Evolutionary conservation across 2,113 vertebrate genomes (phyloP), one percentile per base, ranked within the genome.

Genomic region (Rhinogobius similis): DNA sequence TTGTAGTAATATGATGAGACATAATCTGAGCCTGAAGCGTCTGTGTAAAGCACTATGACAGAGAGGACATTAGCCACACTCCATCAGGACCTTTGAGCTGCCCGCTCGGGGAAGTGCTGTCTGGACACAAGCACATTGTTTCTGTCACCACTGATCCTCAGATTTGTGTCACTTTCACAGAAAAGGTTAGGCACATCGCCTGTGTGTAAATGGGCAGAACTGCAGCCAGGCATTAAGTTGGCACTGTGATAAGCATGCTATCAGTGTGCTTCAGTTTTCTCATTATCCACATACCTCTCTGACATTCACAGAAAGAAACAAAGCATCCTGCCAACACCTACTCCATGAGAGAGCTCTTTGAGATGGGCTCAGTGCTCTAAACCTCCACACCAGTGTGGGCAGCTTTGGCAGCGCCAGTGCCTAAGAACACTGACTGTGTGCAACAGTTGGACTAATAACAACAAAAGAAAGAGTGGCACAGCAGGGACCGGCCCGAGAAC

Each of bases 311-410:
- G 82, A 87, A 83, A 90, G 86, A 89, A 89, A 90, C 87, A 87
- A 91, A 88, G 89, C 79, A 85, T 76, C 83, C 84, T 88, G 86
- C 88, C 81, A 90, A 92, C 89, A 91, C 90, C 90, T 92, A 92
- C 90, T 90, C 87, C 81, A 82, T 72, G 87, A 85, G 88, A 84
- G 82, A 90, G 89, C 87, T 89, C 87, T 91, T 90, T 91, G 87
- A 88, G 84, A 85, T 88, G 86, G 81, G 88, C 86, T 90, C 85
- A 89, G 88, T 87, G 88, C 88, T 85, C 78, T 87, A 90, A 90
- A 88, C 89, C 87, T 91, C 90, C 88, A 90, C 88, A 88, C 87
- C 87, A 86, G 91, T 89, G 90, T 92, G 90, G 90, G 90, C 88
- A 91, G 90, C 62, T 65, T 86, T 91, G 89, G 88, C 87, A 89